These are phyloP conservation scores for Channallabes apus DNA, from an alignment of 2,797 vertebrate species.

Conservation along the genomic window DNA sequence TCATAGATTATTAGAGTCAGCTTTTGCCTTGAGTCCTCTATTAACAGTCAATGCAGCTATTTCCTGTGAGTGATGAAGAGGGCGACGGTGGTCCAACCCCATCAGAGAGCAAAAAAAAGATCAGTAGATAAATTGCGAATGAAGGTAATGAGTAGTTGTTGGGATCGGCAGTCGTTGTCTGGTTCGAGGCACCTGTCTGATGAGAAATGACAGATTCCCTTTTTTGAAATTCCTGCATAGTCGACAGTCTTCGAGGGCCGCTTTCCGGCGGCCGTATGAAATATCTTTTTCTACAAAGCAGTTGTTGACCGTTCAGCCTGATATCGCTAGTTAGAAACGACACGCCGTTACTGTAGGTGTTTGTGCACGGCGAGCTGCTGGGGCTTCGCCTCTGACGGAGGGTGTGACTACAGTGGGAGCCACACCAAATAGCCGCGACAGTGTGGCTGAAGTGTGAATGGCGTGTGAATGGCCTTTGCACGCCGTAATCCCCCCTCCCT, in stretches of 20 bases:
- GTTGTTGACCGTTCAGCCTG: not conserved
- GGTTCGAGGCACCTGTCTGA: not conserved
- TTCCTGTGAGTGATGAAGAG: conserved; percentile 38
- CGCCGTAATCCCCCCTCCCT: too few species aligned
- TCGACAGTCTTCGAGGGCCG: conserved; percentile 23
- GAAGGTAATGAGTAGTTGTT: conserved; percentile 46
- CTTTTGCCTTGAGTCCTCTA: conserved; percentile 39
- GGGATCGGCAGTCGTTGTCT: conserved; percentile 29
- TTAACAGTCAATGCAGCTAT: conserved; percentile 48
- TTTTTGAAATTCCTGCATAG: conserved; percentile 11
- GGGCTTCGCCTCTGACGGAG: not conserved
- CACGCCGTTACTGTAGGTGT: not conserved
- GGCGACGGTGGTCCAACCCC: not conserved
- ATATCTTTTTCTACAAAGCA: conserved; percentile 29
- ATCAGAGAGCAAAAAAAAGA: conserved; percentile 41
- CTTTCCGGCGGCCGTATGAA: conserved; percentile 12
- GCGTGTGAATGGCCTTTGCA: too few species aligned
- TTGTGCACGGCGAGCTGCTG: conserved; percentile 4
- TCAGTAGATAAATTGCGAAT: conserved; percentile 48
- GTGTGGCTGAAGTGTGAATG: too few species aligned
- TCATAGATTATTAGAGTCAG: conserved; percentile 7
- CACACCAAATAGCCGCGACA: too few species aligned
- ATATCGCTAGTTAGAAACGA: not conserved
- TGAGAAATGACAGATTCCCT: conserved; percentile 5
- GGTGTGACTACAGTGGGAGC: conserved; percentile 27